These are phyloP conservation scores for Loxodonta africana DNA, from an alignment of 2,113 vertebrate species.

Conservation along the genomic window DNA sequence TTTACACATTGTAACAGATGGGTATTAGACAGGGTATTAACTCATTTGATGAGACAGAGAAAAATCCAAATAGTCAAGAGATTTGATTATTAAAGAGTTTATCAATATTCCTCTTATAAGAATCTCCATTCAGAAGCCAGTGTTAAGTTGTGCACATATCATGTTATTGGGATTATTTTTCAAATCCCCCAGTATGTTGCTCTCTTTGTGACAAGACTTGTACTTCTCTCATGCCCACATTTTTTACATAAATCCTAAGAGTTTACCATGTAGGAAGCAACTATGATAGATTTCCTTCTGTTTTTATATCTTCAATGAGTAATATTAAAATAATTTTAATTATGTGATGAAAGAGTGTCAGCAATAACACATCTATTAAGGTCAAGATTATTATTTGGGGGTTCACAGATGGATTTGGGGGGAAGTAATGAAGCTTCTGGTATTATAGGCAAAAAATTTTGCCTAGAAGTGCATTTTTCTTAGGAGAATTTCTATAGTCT, in stretches of 20 bases:
- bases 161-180: background rate
- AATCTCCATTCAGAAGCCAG: background rate
- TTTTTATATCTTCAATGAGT: slow-evolving; percentile 13
- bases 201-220: background rate
- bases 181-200: background rate
- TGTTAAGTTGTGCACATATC: background rate
- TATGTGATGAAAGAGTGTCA: background rate
- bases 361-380: background rate
- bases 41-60: background rate
- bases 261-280: background rate
- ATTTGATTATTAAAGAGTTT: background rate
- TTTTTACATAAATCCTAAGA: background rate
- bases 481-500: slow-evolving; percentile 9
- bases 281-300: background rate
- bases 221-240: background rate
- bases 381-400: background rate
- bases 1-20: background rate
- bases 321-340: slow-evolving; percentile 20
- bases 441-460: slow-evolving; percentile 48
- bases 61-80: background rate
- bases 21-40: background rate
- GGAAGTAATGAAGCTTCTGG: background rate
- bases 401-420: background rate
- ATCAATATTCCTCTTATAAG: background rate
- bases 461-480: background rate